phyloP scores from a whole-genome alignment of 37 sponge, comb jelly and placozoan species.

The Beroe forskalii region DNA sequence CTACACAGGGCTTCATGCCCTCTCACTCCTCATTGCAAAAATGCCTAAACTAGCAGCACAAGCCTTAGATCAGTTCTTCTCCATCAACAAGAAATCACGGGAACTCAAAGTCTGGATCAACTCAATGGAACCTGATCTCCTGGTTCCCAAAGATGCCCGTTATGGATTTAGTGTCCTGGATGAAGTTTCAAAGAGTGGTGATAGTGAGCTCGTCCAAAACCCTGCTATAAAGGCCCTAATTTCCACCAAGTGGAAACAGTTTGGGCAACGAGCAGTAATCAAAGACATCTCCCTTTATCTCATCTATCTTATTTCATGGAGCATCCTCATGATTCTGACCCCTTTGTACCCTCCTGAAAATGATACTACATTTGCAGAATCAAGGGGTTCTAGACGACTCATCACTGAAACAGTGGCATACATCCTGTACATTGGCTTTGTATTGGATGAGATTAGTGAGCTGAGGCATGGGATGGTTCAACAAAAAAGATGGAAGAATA shows the following conservation, averaged over 20 bases:
- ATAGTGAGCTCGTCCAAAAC: slow-evolving; percentile 32
- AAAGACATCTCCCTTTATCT: slow-evolving; percentile 39
- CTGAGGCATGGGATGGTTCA: background rate
- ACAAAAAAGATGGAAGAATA: slow-evolving; percentile 37
- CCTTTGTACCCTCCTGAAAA: slow-evolving; percentile 12
- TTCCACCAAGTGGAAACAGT: slow-evolving; percentile 58
- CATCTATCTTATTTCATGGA: slow-evolving; percentile 43
- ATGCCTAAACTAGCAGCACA: slow-evolving; percentile 41
- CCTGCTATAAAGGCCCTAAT: slow-evolving; percentile 39
- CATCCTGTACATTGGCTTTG: slow-evolving; percentile 63
- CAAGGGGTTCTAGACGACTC: slow-evolving; percentile 15
- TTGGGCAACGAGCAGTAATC: slow-evolving; percentile 50
- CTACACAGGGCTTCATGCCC: slow-evolving; percentile 30
- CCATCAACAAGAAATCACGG: slow-evolving; percentile 31
- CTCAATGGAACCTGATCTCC: slow-evolving; percentile 43
- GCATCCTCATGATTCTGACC: slow-evolving; percentile 44
- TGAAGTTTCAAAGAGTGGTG: slow-evolving; percentile 27
- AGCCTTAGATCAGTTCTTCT: slow-evolving; percentile 42
- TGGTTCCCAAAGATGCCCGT: slow-evolving; percentile 57
- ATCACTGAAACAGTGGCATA: slow-evolving; percentile 59
- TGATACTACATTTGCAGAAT: background rate
- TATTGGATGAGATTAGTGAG: slow-evolving; percentile 36
- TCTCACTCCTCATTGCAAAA: slow-evolving; percentile 49
- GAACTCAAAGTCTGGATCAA: slow-evolving; percentile 56
- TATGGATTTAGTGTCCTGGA: slow-evolving; percentile 53